These are phyloP conservation scores for Hesperophylax magnus DNA, from an alignment of 1,140 invertebrate species.

Conservation along the genomic window DNA sequence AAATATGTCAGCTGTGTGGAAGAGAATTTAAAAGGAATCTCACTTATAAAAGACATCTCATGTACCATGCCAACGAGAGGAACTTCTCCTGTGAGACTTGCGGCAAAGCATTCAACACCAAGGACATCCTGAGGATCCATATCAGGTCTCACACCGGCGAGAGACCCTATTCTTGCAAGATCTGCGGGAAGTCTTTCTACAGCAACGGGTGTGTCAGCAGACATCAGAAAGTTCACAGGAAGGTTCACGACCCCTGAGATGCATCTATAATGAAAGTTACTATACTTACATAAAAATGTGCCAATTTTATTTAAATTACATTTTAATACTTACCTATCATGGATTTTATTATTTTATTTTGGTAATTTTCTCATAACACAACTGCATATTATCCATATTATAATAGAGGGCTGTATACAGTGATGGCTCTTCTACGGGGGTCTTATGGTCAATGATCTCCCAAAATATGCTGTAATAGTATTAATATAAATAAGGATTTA, in stretches of 20 bases:
- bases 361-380: no score
- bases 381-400: no score
- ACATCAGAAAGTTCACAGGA: conserved; percentile 61
- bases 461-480: no score
- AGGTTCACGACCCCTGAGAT: not conserved
- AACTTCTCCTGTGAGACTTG: conserved; percentile 70
- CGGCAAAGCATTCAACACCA: conserved; percentile 69
- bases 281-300: no score
- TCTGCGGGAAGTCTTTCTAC: conserved; percentile 70
- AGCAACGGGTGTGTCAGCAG: conserved; percentile 67
- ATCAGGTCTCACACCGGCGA: conserved; percentile 81
- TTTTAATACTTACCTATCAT: no score
- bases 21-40: conserved; percentile 67
- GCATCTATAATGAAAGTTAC: no score
- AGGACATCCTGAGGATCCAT: conserved; percentile 78
- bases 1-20: conserved; percentile 68
- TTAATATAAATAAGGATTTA: no score
- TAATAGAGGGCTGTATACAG: no score
- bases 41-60: conserved; percentile 65
- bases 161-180: conserved; percentile 73
- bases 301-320: no score
- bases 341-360: no score
- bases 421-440: no score
- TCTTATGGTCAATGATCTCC: no score
- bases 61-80: conserved; percentile 68